Evolutionary conservation across 2,888 invertebrate genomes (phyloP), one percentile per base, ranked within the genome.

Genomic region (Darwinula stevensoni): DNA sequence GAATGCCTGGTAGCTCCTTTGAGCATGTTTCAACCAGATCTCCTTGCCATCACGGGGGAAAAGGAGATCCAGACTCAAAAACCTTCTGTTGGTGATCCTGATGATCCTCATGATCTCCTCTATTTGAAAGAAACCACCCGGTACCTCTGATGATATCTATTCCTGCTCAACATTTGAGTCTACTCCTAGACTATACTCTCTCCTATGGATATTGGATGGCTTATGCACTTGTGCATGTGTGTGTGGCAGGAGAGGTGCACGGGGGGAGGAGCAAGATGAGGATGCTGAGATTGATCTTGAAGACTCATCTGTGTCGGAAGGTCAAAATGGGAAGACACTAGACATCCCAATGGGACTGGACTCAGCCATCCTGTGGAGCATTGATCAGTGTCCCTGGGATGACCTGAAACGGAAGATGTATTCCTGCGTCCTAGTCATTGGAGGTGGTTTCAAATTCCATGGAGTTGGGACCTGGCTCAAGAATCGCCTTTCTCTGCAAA

Each of bases 341-440:
- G n/a, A n/a, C n/a, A n/a, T n/a, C n/a, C 63, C 84, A 1, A 54
- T 84, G 39, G 72, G 82, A 1, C 51, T 91, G 32, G 88, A 88
- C 51, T 74, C 80, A 43, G 86, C 84, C 0, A 70, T 88, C 37
- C 52, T 86, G 2, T 74, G 78, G 45, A 76, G 86, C 44, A 84
- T 91, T 39, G 84, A 84, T 44, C 62, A 73, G 42, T 82, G 82
- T 52, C 65, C 69, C 3, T 71, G 62, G 33, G 84, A 84, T 40
- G 88, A 88, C 41, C 51, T 82, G 35, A 84, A 82, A 50, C 59
- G 76, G 29, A 80, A 84, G 53, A 84, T 88, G 82, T 86, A 80
- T 47, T 75, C 75, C 34, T 76, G 74, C 43, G 74, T 88, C 37
- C 55, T 88, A 14, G 65, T 88, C 2, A 76, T 88, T 4, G 88